These are phyloP conservation scores for Sinocyclocheilus rhinocerous DNA, from an alignment of 2,113 vertebrate species.

Conservation along the genomic window DNA sequence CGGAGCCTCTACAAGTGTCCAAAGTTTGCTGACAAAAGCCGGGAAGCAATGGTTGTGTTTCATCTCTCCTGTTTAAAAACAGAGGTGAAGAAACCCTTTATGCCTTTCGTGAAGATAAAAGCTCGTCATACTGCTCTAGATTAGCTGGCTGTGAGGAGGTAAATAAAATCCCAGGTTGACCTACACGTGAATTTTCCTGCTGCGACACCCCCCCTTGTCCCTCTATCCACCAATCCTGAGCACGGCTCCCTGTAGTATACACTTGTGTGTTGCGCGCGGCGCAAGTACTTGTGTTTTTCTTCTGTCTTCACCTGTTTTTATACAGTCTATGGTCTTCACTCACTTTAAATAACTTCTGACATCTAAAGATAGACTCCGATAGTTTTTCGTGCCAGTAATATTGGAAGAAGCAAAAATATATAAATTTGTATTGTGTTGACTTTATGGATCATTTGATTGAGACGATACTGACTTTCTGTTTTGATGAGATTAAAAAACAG, in stretches of 20 bases:
- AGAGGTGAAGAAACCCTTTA: background rate
- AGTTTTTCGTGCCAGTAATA: too few species aligned
- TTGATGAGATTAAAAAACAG: too few species aligned
- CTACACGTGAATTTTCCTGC: background rate
- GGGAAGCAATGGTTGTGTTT: slow-evolving; percentile 53
- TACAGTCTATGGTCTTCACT: too few species aligned
- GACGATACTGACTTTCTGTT: background rate
- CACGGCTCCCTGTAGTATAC: background rate
- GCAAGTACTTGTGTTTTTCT: background rate
- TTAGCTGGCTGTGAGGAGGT: background rate
- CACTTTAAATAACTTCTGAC: background rate
- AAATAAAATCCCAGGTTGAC: background rate
- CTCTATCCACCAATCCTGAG: background rate
- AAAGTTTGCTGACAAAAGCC: slow-evolving; percentile 62
- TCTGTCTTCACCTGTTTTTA: background rate
- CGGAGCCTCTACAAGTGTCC: slow-evolving; percentile 58
- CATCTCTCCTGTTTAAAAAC: slow-evolving; percentile 33
- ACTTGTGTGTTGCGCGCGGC: background rate
- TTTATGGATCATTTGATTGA: background rate
- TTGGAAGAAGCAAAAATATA: background rate
- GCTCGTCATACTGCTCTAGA: background rate
- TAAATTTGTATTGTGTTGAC: too few species aligned
- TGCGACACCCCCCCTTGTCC: background rate
- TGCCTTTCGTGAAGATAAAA: background rate
- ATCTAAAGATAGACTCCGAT: background rate